Conservation (phyloP, 2,888 invertebrate species). For the Chrysolina oricalcia region DNA sequence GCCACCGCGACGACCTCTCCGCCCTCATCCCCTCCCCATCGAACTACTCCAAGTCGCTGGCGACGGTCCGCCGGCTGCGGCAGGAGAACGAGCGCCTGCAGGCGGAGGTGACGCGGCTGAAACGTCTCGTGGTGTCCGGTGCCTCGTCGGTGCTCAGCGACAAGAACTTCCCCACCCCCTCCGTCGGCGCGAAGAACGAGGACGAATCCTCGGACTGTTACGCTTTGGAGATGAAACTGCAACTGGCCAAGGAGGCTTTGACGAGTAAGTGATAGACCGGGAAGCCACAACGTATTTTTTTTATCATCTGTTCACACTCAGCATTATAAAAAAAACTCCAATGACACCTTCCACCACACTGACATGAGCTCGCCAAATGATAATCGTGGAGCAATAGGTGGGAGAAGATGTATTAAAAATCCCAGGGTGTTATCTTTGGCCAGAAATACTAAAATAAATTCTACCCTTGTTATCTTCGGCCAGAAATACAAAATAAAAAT, state of each 20-base stretch:
- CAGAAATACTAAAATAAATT: too few species aligned
- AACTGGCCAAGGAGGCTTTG: conserved; percentile 86
- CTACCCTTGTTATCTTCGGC: too few species aligned
- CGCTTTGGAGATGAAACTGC: conserved; percentile 78
- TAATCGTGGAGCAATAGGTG: too few species aligned
- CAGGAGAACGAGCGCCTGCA: conserved; percentile 86
- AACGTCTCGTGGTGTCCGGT: conserved; percentile 79
- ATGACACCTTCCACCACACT: too few species aligned
- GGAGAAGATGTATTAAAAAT: too few species aligned
- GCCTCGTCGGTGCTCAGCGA: conserved; percentile 77
- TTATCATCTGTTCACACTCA: too few species aligned
- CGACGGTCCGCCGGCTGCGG: conserved; percentile 78
- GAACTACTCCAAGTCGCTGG: conserved; percentile 69
- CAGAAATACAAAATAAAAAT: too few species aligned
- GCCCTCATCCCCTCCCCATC: conserved; percentile 65
- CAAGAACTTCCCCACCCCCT: conserved; percentile 67
- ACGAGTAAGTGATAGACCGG: conserved; percentile 69
- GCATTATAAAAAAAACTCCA: too few species aligned
- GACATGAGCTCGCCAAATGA: too few species aligned
- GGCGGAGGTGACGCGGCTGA: conserved; percentile 81
- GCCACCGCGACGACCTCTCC: conserved; percentile 62
- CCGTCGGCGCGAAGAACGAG: conserved; percentile 67
- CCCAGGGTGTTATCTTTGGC: too few species aligned
- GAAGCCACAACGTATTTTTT: too few species aligned
- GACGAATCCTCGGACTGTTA: conserved; percentile 69